These are phyloP conservation scores for Apamea epomidion DNA, from an alignment of 2,888 invertebrate species.

Conservation along the genomic window DNA sequence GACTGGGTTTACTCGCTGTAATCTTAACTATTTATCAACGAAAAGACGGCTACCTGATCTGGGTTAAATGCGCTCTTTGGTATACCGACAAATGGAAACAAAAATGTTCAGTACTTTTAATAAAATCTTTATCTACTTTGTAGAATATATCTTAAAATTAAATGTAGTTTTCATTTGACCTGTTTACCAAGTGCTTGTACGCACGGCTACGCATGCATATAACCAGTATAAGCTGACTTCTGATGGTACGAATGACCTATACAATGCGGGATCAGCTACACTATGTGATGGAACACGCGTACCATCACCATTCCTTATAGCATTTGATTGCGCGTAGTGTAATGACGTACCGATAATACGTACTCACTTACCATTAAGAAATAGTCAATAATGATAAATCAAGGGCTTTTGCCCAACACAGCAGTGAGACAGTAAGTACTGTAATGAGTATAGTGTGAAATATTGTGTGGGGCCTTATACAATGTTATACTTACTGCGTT, in stretches of 20 bases:
- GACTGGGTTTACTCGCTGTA: slow-evolving; percentile 37
- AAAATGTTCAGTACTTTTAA: slow-evolving; percentile 25
- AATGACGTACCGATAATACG: too few species aligned
- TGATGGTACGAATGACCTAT: too few species aligned
- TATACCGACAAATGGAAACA: slow-evolving; percentile 33
- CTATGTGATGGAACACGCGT: too few species aligned
- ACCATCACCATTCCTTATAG: background rate
- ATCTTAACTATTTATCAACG: slow-evolving; percentile 62
- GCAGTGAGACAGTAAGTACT: too few species aligned
- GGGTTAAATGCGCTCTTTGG: slow-evolving; percentile 57
- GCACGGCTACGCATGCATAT: too few species aligned
- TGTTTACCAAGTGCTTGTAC: background rate
- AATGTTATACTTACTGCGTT: background rate
- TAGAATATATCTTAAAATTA: background rate
- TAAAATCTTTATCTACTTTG: background rate
- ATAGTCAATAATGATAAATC: background rate
- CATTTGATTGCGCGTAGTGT: background rate
- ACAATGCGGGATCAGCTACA: too few species aligned
- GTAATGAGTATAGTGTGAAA: background rate
- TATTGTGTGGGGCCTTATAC: background rate
- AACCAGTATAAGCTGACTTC: too few species aligned
- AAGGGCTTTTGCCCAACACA: background rate
- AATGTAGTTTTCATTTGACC: slow-evolving; percentile 7
- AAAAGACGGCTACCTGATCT: slow-evolving; percentile 62
- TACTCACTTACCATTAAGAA: background rate